Evolutionary conservation across 2,888 invertebrate species (phyloP).

Genomic region (Daptonema setosum): DNA sequence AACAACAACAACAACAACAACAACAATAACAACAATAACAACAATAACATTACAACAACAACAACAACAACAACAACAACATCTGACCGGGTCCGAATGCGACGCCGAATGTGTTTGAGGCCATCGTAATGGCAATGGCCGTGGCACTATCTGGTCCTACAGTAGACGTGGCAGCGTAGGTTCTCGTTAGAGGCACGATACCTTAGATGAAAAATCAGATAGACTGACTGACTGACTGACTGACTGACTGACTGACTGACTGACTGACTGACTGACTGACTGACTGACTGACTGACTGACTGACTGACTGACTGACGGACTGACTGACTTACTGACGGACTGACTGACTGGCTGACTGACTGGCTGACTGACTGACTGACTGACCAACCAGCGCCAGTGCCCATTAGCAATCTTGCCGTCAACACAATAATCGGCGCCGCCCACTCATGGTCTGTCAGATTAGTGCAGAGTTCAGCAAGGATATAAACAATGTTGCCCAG

Average conservation of each 20-base stretch:
- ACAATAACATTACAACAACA: neutral
- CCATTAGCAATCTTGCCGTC: neutral
- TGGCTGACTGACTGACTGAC: neutral
- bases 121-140: neutral
- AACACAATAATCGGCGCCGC: neutral
- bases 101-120: neutral
- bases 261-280: neutral
- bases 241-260: neutral
- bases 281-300: neutral
- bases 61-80: neutral
- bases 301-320: neutral
- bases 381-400: neutral
- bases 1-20: neutral
- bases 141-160: neutral
- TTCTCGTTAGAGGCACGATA: neutral
- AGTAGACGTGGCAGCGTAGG: neutral
- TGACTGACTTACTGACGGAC: neutral
- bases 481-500: neutral
- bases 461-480: neutral
- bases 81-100: neutral
- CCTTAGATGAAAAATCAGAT: too few species aligned
- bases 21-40: neutral
- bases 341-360: neutral
- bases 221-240: too few species aligned
- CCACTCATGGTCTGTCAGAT: neutral